Percentiles rank a stretch among this genome's conserved stretches.
phyloP scores from a whole-genome alignment of 2,797 vertebrate genomes.

The Bradypodion pumilum region DNA sequence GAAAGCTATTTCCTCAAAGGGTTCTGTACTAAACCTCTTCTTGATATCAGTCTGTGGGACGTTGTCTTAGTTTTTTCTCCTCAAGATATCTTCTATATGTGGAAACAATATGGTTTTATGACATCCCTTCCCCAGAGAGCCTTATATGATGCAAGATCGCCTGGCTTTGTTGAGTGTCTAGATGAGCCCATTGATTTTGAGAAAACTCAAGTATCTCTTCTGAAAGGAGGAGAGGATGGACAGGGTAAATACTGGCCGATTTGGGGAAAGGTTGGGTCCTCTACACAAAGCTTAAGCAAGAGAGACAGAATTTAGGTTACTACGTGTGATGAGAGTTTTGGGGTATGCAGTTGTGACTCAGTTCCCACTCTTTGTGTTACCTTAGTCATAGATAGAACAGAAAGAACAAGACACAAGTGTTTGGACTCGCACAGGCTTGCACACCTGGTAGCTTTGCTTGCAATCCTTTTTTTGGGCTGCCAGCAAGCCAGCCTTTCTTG shows the following conservation, averaged over 20 bases:
- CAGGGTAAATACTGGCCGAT: background rate
- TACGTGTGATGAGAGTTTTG: background rate
- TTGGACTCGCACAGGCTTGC: conserved; percentile 50
- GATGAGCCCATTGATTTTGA: background rate
- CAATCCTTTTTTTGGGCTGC: background rate
- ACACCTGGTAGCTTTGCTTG: conserved; percentile 21
- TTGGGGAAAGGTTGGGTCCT: background rate
- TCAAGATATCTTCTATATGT: background rate
- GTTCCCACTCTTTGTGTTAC: background rate
- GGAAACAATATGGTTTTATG: background rate
- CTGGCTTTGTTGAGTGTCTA: background rate
- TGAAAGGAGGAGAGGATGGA: background rate
- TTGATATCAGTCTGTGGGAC: background rate
- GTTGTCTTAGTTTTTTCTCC: background rate
- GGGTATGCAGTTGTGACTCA: background rate
- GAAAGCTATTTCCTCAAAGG: background rate
- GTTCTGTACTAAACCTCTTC: background rate
- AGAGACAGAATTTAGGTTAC: background rate
- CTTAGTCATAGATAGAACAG: background rate
- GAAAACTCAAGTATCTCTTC: background rate
- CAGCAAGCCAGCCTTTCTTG: too few relatives aligned
- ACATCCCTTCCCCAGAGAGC: background rate
- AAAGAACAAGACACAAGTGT: conserved; percentile 26
- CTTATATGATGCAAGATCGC: background rate
- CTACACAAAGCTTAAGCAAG: background rate